phyloP scores from a whole-genome alignment of 2,113 vertebrate genomes.

The Sula dactylatra region DNA sequence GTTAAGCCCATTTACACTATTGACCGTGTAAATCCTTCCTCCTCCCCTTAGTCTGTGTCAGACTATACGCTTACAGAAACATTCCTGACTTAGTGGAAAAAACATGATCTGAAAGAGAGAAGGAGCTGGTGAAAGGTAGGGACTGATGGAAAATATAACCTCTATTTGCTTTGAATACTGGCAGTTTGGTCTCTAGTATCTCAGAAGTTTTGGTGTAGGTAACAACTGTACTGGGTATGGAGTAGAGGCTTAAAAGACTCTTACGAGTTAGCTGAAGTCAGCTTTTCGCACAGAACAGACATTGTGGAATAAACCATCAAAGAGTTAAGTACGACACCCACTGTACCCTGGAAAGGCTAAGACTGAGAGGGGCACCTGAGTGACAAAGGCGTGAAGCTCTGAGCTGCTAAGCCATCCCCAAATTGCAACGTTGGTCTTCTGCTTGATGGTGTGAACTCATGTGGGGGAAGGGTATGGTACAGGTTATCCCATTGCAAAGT shows the following conservation, averaged over 20 bases:
- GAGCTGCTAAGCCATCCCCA: background rate
- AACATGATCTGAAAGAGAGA: background rate
- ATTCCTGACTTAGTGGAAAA: background rate
- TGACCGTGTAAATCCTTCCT: background rate
- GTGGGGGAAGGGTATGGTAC: rapidly evolving
- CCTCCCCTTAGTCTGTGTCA: background rate
- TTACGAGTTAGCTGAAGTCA: background rate
- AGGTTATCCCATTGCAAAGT: background rate
- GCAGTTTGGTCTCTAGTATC: background rate
- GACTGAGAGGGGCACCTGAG: too few species aligned
- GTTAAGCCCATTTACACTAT: background rate
- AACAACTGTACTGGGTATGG: background rate
- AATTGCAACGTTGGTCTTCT: background rate
- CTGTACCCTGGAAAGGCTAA: background rate
- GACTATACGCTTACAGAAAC: background rate
- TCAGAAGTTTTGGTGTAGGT: background rate
- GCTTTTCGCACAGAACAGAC: background rate
- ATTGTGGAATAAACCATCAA: background rate
- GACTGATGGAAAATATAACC: background rate
- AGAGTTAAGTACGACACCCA: background rate
- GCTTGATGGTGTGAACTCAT: background rate
- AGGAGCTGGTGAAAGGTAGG: background rate
- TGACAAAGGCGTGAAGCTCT: background rate
- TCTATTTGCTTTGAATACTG: background rate
- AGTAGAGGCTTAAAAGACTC: background rate